Base-by-base conservation (phyloP, 37 sponge, comb jelly and placozoan species). In the Halichondria panicea region DNA sequence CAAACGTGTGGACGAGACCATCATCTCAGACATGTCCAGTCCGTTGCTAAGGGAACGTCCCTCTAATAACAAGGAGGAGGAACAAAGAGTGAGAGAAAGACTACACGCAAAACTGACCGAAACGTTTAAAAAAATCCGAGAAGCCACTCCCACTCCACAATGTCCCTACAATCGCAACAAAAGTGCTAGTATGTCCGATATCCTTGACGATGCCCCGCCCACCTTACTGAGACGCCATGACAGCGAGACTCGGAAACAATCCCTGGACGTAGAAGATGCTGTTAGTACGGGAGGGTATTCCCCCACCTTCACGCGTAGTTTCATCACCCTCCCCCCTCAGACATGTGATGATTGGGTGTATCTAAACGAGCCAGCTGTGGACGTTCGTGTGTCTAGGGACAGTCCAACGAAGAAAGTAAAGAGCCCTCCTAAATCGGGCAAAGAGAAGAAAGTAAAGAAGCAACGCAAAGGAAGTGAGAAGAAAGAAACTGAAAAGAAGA, bases 161-260 rank as follows among this genome's bases (percentile, higher is more conserved):
- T 18, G 52, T 15, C 15, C 11, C 52, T 67, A 42, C 42, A 44
- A 67, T 28, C 21, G 54, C 2, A 19, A 2, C 2, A 22, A 40
- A 19, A 78, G 78, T 66, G 78, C 78, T 0, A 78, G 78, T 18
- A 55, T 55, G 36, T 35, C 78, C 0, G 68, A 78, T 55, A 25
- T 78, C 2, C 65, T 65, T 7, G 68, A 66, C 27, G 28, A 32
- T 40, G 44, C 24, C 8, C 4, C 24, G 2, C 35, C 24, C 2
- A n/a, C n/a, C n/a, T n/a, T n/a, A n/a, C n/a, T n/a, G n/a, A 30
- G 30, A 3, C 19, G 63, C 3, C 63, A 3, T 7, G 45, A 35
- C 37, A 60, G 42, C 45, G 31, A 33, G 56, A 6, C 1, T 25
- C 4, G 8, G 5, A 2, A 45, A 6, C 28, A 43, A 2, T 48